Conservation (phyloP, 2,888 invertebrate species). For the Melanostoma scalare region DNA sequence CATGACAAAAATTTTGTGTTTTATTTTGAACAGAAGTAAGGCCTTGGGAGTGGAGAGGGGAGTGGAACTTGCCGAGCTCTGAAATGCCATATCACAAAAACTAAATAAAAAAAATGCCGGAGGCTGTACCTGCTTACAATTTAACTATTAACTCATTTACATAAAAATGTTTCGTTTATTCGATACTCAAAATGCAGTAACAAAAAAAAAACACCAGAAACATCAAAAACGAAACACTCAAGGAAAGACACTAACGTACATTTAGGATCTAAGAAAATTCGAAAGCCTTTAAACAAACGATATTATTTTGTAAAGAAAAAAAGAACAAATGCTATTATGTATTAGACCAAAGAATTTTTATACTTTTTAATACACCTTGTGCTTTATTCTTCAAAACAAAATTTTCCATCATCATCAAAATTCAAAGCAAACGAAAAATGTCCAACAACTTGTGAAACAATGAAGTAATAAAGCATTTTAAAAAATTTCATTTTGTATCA, state of each 20-base stretch:
- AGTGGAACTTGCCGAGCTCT: slow-evolving; percentile 69
- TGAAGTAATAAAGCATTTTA: slow-evolving; percentile 54
- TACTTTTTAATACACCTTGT: slow-evolving; percentile 37
- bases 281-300: slow-evolving; percentile 57
- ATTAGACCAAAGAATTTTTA: slow-evolving; percentile 65
- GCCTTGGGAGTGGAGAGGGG: slow-evolving; percentile 45
- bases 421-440: slow-evolving; percentile 16
- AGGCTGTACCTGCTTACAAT: slow-evolving; percentile 36
- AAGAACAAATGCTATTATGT: slow-evolving; percentile 48
- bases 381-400: slow-evolving; percentile 47
- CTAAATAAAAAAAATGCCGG: slow-evolving; percentile 15
- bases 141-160: slow-evolving; percentile 18
- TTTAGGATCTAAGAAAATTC: slow-evolving; percentile 38
- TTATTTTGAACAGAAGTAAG: slow-evolving; percentile 65
- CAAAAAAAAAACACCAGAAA: slow-evolving; percentile 13
- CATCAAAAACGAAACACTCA: slow-evolving; percentile 27
- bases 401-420: not conserved
- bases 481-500: slow-evolving; percentile 53
- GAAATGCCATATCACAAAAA: slow-evolving; percentile 43
- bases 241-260: slow-evolving; percentile 63
- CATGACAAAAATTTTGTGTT: slow-evolving; percentile 43
- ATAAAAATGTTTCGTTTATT: slow-evolving; percentile 9
- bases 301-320: slow-evolving; percentile 35
- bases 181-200: slow-evolving; percentile 5
- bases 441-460: slow-evolving; percentile 25